These are phyloP conservation scores for Dipodomys spectabilis DNA, from an alignment of 2,113 vertebrate genomes.

Conservation along the genomic window DNA sequence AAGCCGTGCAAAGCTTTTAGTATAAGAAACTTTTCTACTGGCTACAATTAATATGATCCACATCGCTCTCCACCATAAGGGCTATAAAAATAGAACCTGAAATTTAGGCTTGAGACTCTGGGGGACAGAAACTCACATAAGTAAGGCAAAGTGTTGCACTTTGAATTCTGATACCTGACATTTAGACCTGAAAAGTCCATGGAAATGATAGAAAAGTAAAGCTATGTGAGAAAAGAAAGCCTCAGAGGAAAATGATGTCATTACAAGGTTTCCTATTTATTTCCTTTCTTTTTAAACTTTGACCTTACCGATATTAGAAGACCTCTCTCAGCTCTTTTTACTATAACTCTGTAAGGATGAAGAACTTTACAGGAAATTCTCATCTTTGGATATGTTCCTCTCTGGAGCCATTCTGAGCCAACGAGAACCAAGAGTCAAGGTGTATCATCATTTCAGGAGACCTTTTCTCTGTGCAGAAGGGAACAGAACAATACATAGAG, in stretches of 20 bases:
- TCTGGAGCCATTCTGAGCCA: not conserved
- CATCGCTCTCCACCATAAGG: conserved; percentile 50
- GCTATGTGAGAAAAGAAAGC: not conserved
- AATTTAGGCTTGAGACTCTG: conserved; percentile 56
- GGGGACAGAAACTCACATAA: conserved; percentile 60
- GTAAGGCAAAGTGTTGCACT: conserved; percentile 45
- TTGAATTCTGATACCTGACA: conserved; percentile 67
- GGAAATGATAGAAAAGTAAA: conserved; percentile 48
- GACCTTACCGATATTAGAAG: conserved; percentile 5
- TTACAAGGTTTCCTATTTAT: conserved; percentile 25
- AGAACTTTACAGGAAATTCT: not conserved
- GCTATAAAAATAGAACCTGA: conserved; percentile 71
- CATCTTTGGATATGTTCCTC: not conserved
- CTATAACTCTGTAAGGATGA: not conserved
- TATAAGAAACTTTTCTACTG: conserved; percentile 57
- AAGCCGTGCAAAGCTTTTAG: conserved; percentile 43
- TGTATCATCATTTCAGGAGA: not conserved
- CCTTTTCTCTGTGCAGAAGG: not conserved
- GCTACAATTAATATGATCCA: conserved; percentile 62
- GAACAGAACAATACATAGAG: not conserved
- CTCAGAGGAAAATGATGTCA: conserved; percentile 7
- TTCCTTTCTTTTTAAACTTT: conserved; percentile 49
- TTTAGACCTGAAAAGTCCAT: conserved; percentile 57
- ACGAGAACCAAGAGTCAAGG: not conserved
- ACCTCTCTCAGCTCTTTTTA: not conserved